Base-by-base conservation (phyloP, 2,797 vertebrate genomes). In the Synanceia verrucosa region DNA sequence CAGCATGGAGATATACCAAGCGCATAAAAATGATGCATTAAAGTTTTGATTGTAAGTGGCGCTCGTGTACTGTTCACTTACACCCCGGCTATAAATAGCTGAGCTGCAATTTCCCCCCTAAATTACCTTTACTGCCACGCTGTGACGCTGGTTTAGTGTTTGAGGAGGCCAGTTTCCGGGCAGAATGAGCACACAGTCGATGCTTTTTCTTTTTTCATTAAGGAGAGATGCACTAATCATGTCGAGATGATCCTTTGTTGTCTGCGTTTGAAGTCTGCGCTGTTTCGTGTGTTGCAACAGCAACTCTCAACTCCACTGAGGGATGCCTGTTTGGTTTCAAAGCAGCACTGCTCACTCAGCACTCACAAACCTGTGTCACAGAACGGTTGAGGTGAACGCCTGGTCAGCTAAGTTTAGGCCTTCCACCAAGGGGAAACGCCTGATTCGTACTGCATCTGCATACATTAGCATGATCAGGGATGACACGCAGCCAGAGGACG, bases 21-120 rank as follows among this genome's bases (percentile, higher is more conserved):
- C 65, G 73, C 72, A 87, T 86, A 87, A 89, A 90, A 82, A 73
- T 86, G 70, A 90, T 83, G 70, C 48, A 86, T 86, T 76, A 24
- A 19, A 68, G 65, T 76, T 84, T 70, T 72, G 84, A 89, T 79
- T 86, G 67, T 77, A 79, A 81, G 48, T 65, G 78, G 56, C 23
- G 14, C 57, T 56, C 41, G 73, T 70, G 57, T 50, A 58, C 69
- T 56, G 71, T 83, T 84, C 74, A 78, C 76, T 74, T 75, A 74
- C 65, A 80, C 58, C 53, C 14, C 8, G n/a, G 64, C 65, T 86
- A 73, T 76, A 72, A 88, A 89, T 82, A 88, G 76, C 46, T 64
- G 29, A 64, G 53, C 55, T 51, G 70, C 59, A 44, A 36, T 67
- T 65, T 2, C 28, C 5, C 29, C 41, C 47, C 53, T 78, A 72